Base-by-base conservation (phyloP, 2,797 vertebrate genomes). In the Gobio occitaniae region DNA sequence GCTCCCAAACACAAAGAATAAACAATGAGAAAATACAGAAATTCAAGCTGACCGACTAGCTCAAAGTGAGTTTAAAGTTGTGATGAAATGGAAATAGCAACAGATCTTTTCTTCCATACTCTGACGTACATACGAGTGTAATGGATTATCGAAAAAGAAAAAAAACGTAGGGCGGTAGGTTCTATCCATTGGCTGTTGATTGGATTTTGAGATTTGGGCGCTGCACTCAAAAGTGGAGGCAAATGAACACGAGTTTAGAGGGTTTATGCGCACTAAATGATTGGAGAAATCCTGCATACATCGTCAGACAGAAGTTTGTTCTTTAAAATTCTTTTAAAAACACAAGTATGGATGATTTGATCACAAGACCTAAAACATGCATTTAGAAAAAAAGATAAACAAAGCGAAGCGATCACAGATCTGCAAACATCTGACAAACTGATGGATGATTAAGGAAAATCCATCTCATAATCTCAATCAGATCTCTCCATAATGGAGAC, bases 1-100 rank as follows among this genome's bases (percentile, higher is more conserved):
- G 41, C 47, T 68, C 29, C 32, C 59, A 70, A 78, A 86, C 47
- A 84, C 63, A 17, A 38, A 71, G 50, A 50, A 82, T 52, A 65
- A 68, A 84, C 86, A 78, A 72, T 32, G 10, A 41, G 15, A 75
- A 79, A 76, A 82, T 9, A 32, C 32, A 32, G 32, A 32, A 32
- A 32, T 41, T 72, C 38, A 3, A 72, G 52, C 41, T 72, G 17
- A 25, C 21, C 21, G 5, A 48, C 56, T 38, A 9, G 19, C 50
- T 48, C 25, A 38, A 82, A 74, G 44, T 0, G n/a, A 63, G 41
- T 32, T 61, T 21, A 59, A n/a, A 12, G 38, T 29, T 9, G 19
- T 15, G 9, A 61, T 17, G 15, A 47, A 78, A 78, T n/a, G 3
- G 13, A 78, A 25, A 29, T 25, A 63, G 8, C 9, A 5, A 78